Percentiles rank a stretch among this genome's conserved stretches.
phyloP scores from a whole-genome alignment of 2,888 invertebrate genomes.

The Nysson spinosus region DNA sequence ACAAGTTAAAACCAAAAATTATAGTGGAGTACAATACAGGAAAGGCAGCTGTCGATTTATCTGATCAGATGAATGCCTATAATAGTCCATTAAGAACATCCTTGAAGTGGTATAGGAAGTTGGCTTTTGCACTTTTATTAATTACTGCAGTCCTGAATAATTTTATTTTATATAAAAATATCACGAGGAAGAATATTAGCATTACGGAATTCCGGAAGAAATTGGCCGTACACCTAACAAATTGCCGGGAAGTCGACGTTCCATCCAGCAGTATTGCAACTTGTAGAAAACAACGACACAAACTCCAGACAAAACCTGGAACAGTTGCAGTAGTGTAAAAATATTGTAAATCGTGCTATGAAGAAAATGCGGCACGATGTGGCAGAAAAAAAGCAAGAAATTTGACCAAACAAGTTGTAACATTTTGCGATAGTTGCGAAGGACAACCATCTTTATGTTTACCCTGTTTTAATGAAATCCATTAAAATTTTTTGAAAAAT shows the following conservation, averaged over 20 bases:
- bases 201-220: too few relatives aligned
- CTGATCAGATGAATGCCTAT: too few relatives aligned
- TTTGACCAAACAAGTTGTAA: too few relatives aligned
- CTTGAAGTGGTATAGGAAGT: background rate
- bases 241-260: too few relatives aligned
- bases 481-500: background rate
- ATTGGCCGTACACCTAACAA: too few relatives aligned
- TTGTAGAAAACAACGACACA: background rate
- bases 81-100: background rate
- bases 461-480: background rate
- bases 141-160: slow-evolving; percentile 2
- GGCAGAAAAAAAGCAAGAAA: too few relatives aligned
- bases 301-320: background rate
- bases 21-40: background rate
- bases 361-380: background rate
- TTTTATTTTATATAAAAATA: background rate
- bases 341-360: background rate
- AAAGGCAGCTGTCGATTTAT: too few relatives aligned
- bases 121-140: background rate
- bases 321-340: background rate
- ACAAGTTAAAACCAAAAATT: background rate
- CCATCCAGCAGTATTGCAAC: too few relatives aligned
- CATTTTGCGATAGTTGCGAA: too few relatives aligned
- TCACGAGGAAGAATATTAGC: too few relatives aligned
- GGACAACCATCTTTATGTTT: background rate